phyloP scores from a whole-genome alignment of 1,140 invertebrate genomes.

The Leguminivora glycinivorella region DNA sequence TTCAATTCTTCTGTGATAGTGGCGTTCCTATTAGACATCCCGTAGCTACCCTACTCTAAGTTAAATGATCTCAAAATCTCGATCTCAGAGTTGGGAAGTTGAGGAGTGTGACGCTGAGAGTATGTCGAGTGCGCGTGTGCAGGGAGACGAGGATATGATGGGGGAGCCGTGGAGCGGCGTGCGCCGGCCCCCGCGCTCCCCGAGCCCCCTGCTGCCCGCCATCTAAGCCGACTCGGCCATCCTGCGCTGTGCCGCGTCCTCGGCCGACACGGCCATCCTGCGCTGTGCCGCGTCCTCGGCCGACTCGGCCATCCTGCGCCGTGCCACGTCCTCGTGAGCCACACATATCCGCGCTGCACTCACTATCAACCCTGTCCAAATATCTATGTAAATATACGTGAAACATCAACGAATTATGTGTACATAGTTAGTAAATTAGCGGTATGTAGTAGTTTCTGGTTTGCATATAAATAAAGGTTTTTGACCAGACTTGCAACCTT shows the following conservation, averaged over 20 bases:
- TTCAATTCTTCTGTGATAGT: constrained; percentile 39
- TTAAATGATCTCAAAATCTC: constrained; percentile 71
- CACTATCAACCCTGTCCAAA: constrained; percentile 40
- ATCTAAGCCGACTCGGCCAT: constrained; percentile 45
- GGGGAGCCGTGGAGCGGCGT: constrained; percentile 64
- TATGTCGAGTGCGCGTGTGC: constrained; percentile 77
- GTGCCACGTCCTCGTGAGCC: no score
- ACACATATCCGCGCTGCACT: constrained; percentile 46
- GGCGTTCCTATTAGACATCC: constrained; percentile 34
- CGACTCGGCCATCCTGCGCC: not conserved
- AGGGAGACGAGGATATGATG: constrained; percentile 79
- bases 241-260: constrained; percentile 23
- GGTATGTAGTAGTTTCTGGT: constrained; percentile 19
- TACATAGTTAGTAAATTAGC: constrained; percentile 28
- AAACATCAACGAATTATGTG: constrained; percentile 33
- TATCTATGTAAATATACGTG: constrained; percentile 30
- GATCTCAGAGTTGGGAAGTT: constrained; percentile 77
- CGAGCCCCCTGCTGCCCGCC: constrained; percentile 66
- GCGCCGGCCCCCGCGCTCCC: constrained; percentile 62
- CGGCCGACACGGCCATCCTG: not conserved
- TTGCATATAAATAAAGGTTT: not conserved
- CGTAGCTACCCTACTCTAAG: constrained; percentile 45
- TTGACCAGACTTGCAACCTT: not conserved
- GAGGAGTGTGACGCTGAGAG: constrained; percentile 75
- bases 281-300: not conserved